Evolutionary conservation across 2,113 vertebrate genomes (phyloP).

Genomic region (Sorex araneus): DNA sequence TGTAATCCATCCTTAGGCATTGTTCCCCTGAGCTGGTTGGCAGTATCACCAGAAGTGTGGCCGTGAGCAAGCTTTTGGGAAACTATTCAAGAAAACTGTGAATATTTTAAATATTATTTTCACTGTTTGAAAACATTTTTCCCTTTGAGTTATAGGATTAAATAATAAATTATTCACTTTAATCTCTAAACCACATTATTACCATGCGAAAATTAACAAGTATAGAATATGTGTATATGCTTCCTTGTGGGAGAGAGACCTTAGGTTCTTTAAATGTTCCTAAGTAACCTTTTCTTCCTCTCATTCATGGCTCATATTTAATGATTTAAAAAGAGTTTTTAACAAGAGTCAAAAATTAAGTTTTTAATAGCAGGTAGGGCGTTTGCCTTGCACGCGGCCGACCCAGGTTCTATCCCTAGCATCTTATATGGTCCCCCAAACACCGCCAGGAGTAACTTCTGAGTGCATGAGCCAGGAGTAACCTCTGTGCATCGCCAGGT

Average conservation of each 20-base stretch:
- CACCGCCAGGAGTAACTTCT: no score
- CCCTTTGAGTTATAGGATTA: conserved; percentile 4
- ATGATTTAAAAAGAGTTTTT: neutral
- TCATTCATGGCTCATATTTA: neutral
- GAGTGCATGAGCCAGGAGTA: no score
- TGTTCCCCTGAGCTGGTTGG: no score
- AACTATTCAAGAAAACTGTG: neutral
- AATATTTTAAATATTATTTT: conserved; percentile 54
- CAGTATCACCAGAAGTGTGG: no score
- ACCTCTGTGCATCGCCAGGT: no score
- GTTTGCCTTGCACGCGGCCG: no score
- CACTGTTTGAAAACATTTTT: neutral
- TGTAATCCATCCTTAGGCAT: no score
- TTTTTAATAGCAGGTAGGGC: no score
- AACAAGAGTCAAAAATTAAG: no score
- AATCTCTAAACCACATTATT: neutral
- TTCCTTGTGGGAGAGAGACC: neutral
- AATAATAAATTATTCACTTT: conserved; percentile 21
- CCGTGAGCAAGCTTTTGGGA: no score
- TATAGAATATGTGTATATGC: neutral
- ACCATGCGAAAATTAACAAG: conserved; percentile 18
- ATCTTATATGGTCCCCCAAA: no score
- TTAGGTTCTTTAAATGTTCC: conserved; percentile 7
- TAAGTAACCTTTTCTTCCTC: neutral
- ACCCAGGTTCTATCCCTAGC: no score